phyloP scores from a whole-genome alignment of 2,113 vertebrate species.

The Halichoerus grypus region DNA sequence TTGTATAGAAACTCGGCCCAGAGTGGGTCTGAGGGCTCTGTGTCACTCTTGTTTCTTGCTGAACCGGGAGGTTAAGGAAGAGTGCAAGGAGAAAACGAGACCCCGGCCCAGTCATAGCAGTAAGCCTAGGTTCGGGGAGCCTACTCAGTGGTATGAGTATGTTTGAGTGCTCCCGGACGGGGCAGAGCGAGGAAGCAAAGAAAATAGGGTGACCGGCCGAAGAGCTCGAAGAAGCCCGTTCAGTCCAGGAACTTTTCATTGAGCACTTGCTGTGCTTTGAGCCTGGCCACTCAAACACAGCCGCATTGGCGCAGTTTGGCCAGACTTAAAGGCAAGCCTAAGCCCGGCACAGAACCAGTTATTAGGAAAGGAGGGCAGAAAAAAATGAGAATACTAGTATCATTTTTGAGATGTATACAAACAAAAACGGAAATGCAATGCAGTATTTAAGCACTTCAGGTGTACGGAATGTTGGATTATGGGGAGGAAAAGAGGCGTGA shows the following conservation, averaged over 20 bases:
- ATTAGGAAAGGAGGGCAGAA: not conserved
- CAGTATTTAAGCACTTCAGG: not conserved
- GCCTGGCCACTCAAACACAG: not conserved
- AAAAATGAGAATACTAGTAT: not conserved
- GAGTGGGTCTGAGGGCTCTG: not conserved
- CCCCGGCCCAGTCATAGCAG: conserved; percentile 18
- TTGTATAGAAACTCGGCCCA: not conserved
- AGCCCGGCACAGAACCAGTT: not conserved
- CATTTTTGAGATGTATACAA: not conserved
- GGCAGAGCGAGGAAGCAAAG: not conserved
- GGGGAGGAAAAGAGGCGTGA: not conserved
- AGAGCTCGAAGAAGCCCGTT: not conserved
- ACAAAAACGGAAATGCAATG: not conserved
- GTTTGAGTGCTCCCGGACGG: not conserved
- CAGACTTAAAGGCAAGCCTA: not conserved
- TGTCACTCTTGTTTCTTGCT: not conserved
- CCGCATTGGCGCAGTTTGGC: conserved; percentile 64
- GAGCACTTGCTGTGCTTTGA: not conserved
- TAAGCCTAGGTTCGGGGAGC: not conserved
- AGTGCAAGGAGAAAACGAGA: conserved; percentile 45
- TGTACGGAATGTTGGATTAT: not conserved
- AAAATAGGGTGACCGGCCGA: no score
- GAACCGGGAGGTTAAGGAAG: not conserved
- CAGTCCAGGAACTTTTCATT: conserved; percentile 41
- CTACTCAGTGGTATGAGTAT: not conserved